Base-by-base conservation (phyloP, 1,140 invertebrate genomes). In the Euura saliciscinereae region DNA sequence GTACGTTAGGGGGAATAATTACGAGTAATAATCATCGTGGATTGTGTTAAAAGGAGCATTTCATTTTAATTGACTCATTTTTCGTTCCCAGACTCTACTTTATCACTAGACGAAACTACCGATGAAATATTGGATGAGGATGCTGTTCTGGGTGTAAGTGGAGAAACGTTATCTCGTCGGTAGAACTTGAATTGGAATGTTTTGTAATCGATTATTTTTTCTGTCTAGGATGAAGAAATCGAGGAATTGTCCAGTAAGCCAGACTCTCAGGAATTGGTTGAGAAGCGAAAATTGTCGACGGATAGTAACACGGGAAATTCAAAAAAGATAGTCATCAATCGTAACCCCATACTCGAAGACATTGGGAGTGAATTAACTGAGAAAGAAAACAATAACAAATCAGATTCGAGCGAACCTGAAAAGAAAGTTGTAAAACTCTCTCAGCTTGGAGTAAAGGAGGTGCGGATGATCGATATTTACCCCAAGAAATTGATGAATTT, bases 261-360 rank as follows among this genome's bases (percentile, higher is more conserved):
- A 42, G 86, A 86, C 71, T 81, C 82, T 11, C 82, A 84, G 73
- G 84, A 83, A 72, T 51, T 80, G 13, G 71, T 67, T 45, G 79
- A 82, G 44, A 86, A 87, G 71, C 74, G 80, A 71, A 87, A 87
- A 81, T 71, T 83, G 6, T 77, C 82, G 2, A 78, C 74, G 43
- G 85, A 87, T 5, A 83, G 77, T 68, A 84, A 79, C 68, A 79
- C 77, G n/a, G 68, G 72, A 11, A 79, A 78, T 74, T 68, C 83
- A 1, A 92, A 92, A 76, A 92, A 91, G 82, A 87, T 93, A 71
- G 88, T 94, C 42, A 79, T 94, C 2, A 94, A 94, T 76, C 89
- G 93, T 71, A 90, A 91, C 75, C 84, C 88, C 71, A 88, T 90
- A n/a, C 83, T 89, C 28, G 87, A 88, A 74, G 84, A 88, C 73